Percentiles rank a stretch among this genome's conserved stretches.
Evolutionary conservation across 2,888 invertebrate genomes (phyloP).

Genomic region (Drosophila incognita): DNA sequence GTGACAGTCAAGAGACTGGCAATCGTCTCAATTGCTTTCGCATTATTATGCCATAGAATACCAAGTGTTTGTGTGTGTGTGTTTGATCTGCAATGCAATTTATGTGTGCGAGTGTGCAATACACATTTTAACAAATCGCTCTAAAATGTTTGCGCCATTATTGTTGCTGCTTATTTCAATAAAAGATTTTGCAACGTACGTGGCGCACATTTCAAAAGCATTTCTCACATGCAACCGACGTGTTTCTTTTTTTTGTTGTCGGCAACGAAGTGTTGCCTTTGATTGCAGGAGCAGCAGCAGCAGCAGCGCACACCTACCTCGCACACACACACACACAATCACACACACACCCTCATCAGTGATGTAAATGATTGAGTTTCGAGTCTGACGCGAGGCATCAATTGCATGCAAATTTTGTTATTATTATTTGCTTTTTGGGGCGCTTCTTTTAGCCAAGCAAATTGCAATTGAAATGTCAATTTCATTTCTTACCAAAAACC

Average conservation of each 20-base stretch:
- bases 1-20: conserved; percentile 44
- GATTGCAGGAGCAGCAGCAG: conserved; percentile 12
- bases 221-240: conserved; percentile 65
- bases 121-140: conserved; percentile 66
- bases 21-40: conserved; percentile 62
- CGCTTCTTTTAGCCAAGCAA: conserved; percentile 30
- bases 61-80: conserved; percentile 20
- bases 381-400: conserved; percentile 66
- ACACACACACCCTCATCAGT: conserved; percentile 1
- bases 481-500: conserved; percentile 36
- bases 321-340: background rate
- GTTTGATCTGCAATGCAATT: conserved; percentile 28
- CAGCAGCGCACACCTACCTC: background rate
- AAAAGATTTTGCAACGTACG: conserved; percentile 74
- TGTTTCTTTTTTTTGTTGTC: conserved; percentile 12
- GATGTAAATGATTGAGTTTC: conserved; percentile 66
- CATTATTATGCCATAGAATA: conserved; percentile 46
- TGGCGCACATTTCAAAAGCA: conserved; percentile 77
- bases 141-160: conserved; percentile 73
- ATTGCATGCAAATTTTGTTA: conserved; percentile 77
- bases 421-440: conserved; percentile 65
- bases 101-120: conserved; percentile 27
- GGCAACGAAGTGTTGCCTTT: conserved; percentile 27
- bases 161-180: conserved; percentile 62
- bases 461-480: conserved; percentile 75